Conservation (phyloP, 2,888 invertebrate genomes). For the Quadroppia sp. region DNA sequence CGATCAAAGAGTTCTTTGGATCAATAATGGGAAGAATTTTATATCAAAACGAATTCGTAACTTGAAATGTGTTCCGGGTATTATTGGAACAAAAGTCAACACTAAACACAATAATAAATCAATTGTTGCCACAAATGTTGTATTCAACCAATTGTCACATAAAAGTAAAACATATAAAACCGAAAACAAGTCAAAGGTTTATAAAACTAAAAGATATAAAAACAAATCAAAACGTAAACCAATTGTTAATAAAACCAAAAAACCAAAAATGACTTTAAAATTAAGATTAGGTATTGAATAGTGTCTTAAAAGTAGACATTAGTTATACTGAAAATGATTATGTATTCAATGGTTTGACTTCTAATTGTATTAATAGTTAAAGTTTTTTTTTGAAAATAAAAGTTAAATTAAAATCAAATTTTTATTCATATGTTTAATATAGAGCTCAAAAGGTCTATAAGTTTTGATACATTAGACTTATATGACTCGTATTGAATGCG, state of each 20-base stretch:
- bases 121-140: neutral
- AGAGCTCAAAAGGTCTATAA: slow-evolving; percentile 14
- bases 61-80: slow-evolving; percentile 17
- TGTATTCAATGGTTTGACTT: too few relatives aligned
- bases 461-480: neutral
- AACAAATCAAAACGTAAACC: neutral
- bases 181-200: neutral
- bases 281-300: slow-evolving; percentile 13
- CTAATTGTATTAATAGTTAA: neutral
- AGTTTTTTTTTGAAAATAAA: neutral
- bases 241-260: neutral
- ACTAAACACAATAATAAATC: neutral
- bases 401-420: slow-evolving; percentile 14
- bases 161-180: neutral
- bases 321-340: too few relatives aligned
- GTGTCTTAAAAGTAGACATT: neutral
- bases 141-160: neutral
- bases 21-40: neutral
- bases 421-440: slow-evolving; percentile 7
- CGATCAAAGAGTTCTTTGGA: slow-evolving; percentile 30
- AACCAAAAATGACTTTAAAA: slow-evolving; percentile 5
- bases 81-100: slow-evolving; percentile 1
- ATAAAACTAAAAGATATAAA: neutral
- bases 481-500: slow-evolving; percentile 12
- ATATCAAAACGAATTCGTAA: neutral